Evolutionary conservation across 2,888 invertebrate species (phyloP), one percentile per base, ranked within the genome.

Genomic region (Raillietiella orientalis): DNA sequence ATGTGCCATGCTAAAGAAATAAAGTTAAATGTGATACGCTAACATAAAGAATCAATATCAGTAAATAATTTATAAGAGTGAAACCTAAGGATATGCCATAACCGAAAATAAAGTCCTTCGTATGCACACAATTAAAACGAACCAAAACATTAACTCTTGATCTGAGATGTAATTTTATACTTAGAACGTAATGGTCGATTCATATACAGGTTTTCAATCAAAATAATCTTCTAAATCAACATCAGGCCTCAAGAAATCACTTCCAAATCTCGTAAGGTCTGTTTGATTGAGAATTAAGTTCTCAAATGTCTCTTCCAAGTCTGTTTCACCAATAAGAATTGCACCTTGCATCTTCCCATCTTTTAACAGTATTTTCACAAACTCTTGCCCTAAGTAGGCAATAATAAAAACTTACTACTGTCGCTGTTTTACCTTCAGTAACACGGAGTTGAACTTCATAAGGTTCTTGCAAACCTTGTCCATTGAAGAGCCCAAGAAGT

Each of bases 171-270:
- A n/a, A n/a, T n/a, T n/a, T n/a, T n/a, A n/a, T n/a, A n/a, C n/a
- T n/a, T n/a, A n/a, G n/a, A n/a, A n/a, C n/a, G n/a, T n/a, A n/a
- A n/a, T n/a, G n/a, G n/a, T n/a, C n/a, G n/a, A n/a, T 10, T 10
- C n/a, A n/a, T n/a, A n/a, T n/a, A n/a, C n/a, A n/a, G n/a, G n/a
- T 24, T 11, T 14, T 47, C 35, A 93, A 58, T 96, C 96, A 60
- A 99, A 96, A 52, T 82, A 96, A 53, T 96, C 96, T 48, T 93
- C 93, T 39, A 99, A 75, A 44, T 96, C 93, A 40, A 96, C 70
- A 43, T 74, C 60, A 12, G 90, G 87, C 55, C 96, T 69, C 5
- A 96, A 55, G 36, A 96, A 62, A 45, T 87, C 70, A 45, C 84
- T 77, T 28, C 79, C 84, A 45, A 69, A 72, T 6, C 60, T 55